Base-by-base conservation (phyloP, 92 coral and sea anemone genomes). In the Pocillopora meandrina region DNA sequence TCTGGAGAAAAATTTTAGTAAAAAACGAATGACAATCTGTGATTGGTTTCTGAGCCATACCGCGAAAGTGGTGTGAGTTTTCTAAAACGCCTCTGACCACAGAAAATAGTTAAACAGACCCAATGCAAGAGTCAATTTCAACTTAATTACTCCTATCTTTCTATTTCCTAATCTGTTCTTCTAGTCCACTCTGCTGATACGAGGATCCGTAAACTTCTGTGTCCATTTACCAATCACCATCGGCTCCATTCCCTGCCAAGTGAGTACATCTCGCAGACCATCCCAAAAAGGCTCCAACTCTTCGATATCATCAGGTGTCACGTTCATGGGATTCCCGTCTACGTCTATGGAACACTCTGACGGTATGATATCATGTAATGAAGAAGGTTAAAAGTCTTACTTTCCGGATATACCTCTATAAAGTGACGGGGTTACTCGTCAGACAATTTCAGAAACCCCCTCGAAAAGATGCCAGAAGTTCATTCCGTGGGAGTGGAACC, bases 161-260 rank as follows among this genome's bases (percentile, higher is more conserved):
- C 31, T 10, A 9, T 73, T 73, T 58, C 1, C 33, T 77, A 57
- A 19, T 16, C 18, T n/a, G 6, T 75, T n/a, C 56, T 35, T 58
- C 74, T 65, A 90, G 92, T 87, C 85, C 26, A 71, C 89, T n/a
- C 87, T 90, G 12, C 77, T 87, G 9, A 67, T 90, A 14, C 87
- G 87, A 1, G 85, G 90, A 87, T 58, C 92, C 33, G 82, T 84
- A 13, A 90, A 90, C 87, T 86, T 88, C 31, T 81, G 73, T 20
- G 72, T 93, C 16, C 21, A 56, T 13, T 61, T 96, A 49, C 99
- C 99, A 57, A 67, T 96, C 31, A 94, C 95, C 2, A 82, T 96
- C 16, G 99, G 99, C 7, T 92, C 99, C 72, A 89, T 94, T 11
- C 98, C 95, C 2, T 91, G 88, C 79, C 89, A 93, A 61, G 75